Conservation (phyloP, 2,797 vertebrate genomes). For the Macropus fuliginosus region DNA sequence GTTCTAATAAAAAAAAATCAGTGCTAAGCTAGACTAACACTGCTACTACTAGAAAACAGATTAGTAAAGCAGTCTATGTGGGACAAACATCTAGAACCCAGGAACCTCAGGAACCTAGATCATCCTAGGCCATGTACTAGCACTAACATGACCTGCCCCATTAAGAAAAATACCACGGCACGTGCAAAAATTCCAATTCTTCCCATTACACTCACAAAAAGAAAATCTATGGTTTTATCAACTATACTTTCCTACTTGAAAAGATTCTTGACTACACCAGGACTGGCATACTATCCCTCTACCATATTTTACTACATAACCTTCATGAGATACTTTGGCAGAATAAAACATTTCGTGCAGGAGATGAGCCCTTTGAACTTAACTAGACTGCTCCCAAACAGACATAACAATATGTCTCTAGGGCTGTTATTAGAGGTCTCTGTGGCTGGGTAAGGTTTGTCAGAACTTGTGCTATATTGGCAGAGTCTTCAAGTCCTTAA, state of each 20-base stretch:
- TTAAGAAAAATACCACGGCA: background rate
- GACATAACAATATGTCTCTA: background rate
- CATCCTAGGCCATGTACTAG: background rate
- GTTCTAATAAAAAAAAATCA: constrained; percentile 23
- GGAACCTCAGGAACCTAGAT: background rate
- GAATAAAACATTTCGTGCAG: background rate
- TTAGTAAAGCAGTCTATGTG: background rate
- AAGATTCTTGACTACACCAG: background rate
- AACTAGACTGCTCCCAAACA: background rate
- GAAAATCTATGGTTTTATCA: background rate
- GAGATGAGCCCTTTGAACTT: background rate
- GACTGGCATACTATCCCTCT: background rate
- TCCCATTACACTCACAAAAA: background rate
- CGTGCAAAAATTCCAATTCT: background rate
- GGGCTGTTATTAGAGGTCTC: background rate
- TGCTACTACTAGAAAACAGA: background rate
- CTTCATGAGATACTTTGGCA: background rate
- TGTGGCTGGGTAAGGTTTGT: background rate
- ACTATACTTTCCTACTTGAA: background rate
- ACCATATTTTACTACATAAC: background rate
- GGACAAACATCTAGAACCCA: background rate
- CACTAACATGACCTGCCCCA: background rate
- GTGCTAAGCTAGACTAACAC: background rate
- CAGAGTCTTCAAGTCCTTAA: background rate
- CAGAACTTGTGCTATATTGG: background rate